Conservation (phyloP, 2,888 invertebrate genomes). For the Eupithecia vulgata region DNA sequence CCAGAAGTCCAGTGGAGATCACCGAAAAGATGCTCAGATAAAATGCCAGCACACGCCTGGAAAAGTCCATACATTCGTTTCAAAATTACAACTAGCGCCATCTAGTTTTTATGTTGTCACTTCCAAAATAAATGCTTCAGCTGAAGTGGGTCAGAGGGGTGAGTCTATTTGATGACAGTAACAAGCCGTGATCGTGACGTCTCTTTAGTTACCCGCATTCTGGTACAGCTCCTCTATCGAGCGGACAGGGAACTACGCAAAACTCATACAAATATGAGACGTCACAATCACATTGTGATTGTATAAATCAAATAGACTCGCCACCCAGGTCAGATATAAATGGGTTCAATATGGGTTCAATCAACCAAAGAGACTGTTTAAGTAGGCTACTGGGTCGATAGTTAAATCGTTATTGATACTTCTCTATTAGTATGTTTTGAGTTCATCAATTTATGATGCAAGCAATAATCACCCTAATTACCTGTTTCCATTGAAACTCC, state of each 20-base stretch:
- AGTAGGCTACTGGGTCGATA: background rate
- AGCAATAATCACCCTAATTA: conserved; percentile 53
- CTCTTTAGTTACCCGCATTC: no score
- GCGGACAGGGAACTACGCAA: no score
- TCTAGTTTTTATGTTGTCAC: background rate
- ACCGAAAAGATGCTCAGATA: conserved; percentile 85
- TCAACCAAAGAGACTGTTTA: background rate
- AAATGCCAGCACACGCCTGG: conserved; percentile 85
- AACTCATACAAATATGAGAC: no score
- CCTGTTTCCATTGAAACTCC: conserved; percentile 86
- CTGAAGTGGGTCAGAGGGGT: no score
- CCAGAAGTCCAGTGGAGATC: conserved; percentile 87
- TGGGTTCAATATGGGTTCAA: background rate
- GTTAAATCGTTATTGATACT: background rate
- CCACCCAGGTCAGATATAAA: background rate
- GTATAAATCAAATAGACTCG: no score
- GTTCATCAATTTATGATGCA: background rate
- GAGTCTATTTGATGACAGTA: no score
- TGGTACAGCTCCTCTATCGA: no score
- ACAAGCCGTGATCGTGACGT: no score
- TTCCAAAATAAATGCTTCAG: background rate
- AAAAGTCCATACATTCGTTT: conserved; percentile 45
- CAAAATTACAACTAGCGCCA: background rate
- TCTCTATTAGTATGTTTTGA: conserved; percentile 4
- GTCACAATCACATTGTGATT: no score